Evolutionary conservation across 2,113 vertebrate species (phyloP), one percentile per base, ranked within the genome.

Genomic region (Cyanoderma ruficeps): DNA sequence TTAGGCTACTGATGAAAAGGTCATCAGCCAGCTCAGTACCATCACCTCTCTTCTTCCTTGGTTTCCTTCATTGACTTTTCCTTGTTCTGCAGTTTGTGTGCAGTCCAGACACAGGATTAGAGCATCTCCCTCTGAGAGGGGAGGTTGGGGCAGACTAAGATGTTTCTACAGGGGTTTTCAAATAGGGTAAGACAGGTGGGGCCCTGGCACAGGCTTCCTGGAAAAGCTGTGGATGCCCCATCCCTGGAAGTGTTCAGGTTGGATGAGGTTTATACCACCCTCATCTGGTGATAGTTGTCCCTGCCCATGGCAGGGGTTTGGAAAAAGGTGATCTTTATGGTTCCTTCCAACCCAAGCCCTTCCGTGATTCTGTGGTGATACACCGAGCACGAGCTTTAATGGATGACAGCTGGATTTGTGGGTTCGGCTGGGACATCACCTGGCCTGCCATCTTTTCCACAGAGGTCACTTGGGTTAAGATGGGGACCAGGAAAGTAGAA

Each of bases 1-100:
- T 90, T 86, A 93, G 72, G 18, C 37, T 86, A 15, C 68, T 41
- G 39, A 41, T 80, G 57, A 71, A 75, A 91, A 88, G n/a, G 70
- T 85, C 82, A 85, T 50, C 74, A 80, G n/a, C 18, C 69, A 83
- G 23, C 42, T 85, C 77, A 31, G 10, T 41, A 7, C 10, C 9
- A 8, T 17, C 33, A 7, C 18, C n/a, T n/a, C n/a, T n/a, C n/a
- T n/a, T n/a, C n/a, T 8, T 21, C 27, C 41, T 39, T 67, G 20
- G 19, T 68, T 76, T 87, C 19, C 24, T 68, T 59, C 30, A 15
- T 22, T 81, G 35, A 2, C 10, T 84, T 71, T 31, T 49, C 30
- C 77, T 86, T 53, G 31, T 65, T 37, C 49, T 49, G n/a, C 16
- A 72, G 41, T 14, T 63, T 31, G 20, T 15, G 27, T 21, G 11